Evolutionary conservation across 2,113 vertebrate species (phyloP).

Genomic region (Leucoraja erinaceus): DNA sequence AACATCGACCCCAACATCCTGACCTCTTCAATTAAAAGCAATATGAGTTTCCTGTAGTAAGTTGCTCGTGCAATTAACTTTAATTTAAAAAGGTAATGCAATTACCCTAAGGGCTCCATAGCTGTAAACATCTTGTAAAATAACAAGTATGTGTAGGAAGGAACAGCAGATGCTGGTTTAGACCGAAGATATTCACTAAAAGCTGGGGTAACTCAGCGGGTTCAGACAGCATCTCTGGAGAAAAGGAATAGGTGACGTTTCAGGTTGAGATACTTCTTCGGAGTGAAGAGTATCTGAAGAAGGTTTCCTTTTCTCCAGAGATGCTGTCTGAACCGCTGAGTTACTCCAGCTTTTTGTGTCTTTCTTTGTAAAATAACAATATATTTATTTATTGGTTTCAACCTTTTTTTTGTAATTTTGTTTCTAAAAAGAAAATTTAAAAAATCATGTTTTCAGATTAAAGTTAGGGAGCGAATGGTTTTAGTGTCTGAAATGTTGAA

Average conservation of each 20-base stretch:
- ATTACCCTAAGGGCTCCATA: neutral
- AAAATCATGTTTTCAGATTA: neutral
- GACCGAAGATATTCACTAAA: too few species aligned
- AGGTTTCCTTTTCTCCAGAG: too few species aligned
- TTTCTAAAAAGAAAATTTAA: neutral
- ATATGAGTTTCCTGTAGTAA: neutral
- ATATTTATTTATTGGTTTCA: neutral
- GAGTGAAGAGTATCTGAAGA: too few species aligned
- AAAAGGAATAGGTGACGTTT: too few species aligned
- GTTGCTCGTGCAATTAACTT: neutral
- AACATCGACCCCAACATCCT: neutral
- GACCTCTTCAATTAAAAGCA: neutral
- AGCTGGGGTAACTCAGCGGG: too few species aligned
- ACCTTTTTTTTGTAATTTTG: neutral
- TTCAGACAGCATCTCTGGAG: too few species aligned
- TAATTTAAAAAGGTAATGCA: neutral
- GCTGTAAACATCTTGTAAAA: neutral
- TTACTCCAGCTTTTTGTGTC: too few species aligned
- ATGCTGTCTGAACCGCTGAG: too few species aligned
- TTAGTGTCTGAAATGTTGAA: neutral
- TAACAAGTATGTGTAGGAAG: too few species aligned
- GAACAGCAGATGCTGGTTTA: too few species aligned
- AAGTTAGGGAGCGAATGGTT: neutral
- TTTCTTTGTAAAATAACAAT: too few species aligned
- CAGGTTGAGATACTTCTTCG: too few species aligned